Conservation (phyloP, 2,888 invertebrate genomes). For the Eristalis intricaria region DNA sequence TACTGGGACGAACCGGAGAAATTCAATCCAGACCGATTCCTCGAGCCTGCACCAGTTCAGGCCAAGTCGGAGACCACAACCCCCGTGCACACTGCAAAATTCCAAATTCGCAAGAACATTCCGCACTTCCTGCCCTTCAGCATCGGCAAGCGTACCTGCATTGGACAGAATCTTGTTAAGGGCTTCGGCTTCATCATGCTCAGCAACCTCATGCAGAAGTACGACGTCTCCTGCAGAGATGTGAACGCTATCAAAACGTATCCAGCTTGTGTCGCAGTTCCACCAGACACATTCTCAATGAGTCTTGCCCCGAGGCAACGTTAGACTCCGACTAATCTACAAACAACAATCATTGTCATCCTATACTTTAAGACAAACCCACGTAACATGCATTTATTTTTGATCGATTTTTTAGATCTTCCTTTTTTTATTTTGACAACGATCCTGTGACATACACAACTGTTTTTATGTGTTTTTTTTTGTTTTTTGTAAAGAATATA, state of each 20-base stretch:
- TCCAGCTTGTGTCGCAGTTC: conserved; percentile 87
- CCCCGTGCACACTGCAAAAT: conserved; percentile 71
- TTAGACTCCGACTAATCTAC: not conserved
- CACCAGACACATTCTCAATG: conserved; percentile 86
- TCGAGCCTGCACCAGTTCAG: conserved; percentile 80
- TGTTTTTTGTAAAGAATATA: not conserved
- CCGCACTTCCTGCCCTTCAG: conserved; percentile 91
- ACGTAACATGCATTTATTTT: conserved; percentile 34
- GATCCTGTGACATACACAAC: not conserved
- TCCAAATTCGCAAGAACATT: conserved; percentile 80
- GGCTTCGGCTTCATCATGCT: conserved; percentile 88
- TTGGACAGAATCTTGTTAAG: conserved; percentile 89
- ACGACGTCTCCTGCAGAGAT: conserved; percentile 84
- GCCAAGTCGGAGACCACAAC: not conserved
- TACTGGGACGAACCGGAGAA: conserved; percentile 87
- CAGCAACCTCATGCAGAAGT: conserved; percentile 86
- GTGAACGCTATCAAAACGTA: conserved; percentile 83
- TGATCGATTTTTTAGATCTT: conserved; percentile 58
- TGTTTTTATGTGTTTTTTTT: not conserved
- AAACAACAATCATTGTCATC: not conserved
- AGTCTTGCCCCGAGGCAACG: conserved; percentile 82
- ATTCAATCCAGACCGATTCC: conserved; percentile 88
- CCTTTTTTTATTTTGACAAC: conserved; percentile 11
- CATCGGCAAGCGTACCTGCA: conserved; percentile 90
- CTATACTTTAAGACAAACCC: not conserved